A percentile compares a stretch with the other conserved stretches of the same genome.
Conservation (phyloP, 2,113 vertebrate species). For the Morone chrysops region DNA sequence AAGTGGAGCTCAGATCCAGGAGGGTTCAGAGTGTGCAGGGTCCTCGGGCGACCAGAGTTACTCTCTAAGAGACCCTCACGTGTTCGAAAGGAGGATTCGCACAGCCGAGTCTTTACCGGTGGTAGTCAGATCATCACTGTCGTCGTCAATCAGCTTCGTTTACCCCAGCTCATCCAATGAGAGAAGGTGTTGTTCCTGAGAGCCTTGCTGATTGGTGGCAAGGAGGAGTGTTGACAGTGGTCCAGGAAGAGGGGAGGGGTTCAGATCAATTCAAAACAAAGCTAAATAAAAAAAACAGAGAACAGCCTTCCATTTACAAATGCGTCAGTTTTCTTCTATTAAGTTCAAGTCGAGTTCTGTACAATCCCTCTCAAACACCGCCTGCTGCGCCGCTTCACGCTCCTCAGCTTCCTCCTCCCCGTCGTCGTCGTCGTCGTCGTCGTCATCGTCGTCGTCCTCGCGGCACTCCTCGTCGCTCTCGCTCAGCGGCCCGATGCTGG, state of each 20-base stretch:
- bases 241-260: slow-evolving; percentile 38
- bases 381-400: slow-evolving; percentile 85
- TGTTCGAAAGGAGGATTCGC: not conserved
- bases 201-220: slow-evolving; percentile 79
- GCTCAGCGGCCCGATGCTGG: slow-evolving; percentile 90
- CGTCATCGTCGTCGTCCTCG: slow-evolving; percentile 76
- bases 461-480: slow-evolving; percentile 91
- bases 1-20: slow-evolving; percentile 3
- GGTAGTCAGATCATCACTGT: slow-evolving; percentile 80
- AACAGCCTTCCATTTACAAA: slow-evolving; percentile 78
- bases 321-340: slow-evolving; percentile 90
- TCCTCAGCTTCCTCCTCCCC: slow-evolving; percentile 79
- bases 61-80: not conserved
- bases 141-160: slow-evolving; percentile 64
- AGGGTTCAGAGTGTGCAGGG: no score
- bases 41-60: slow-evolving; percentile 1
- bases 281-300: slow-evolving; percentile 44
- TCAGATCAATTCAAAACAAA: slow-evolving; percentile 58
- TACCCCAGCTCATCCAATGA: slow-evolving; percentile 72
- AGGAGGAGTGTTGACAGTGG: slow-evolving; percentile 59
- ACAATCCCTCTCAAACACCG: slow-evolving; percentile 91
- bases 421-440: slow-evolving; percentile 85
- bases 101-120: not conserved
- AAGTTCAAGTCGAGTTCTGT: slow-evolving; percentile 91
- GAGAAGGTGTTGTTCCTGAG: slow-evolving; percentile 86